Percentiles rank a stretch among this genome's conserved stretches.
Evolutionary conservation across 2,113 vertebrate genomes (phyloP).

Genomic region (Chamaetylas fuelleborni): DNA sequence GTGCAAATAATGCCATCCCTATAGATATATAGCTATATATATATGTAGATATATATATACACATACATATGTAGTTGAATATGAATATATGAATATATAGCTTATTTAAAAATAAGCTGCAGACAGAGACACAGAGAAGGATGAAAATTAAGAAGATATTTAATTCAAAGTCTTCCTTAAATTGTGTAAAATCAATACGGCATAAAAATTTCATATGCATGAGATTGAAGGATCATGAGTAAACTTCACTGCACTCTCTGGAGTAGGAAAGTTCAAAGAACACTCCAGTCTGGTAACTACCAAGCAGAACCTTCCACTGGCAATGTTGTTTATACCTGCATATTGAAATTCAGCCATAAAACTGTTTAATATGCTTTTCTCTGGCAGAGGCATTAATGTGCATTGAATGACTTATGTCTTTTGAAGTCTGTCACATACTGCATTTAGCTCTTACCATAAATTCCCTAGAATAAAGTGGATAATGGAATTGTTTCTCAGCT

Average conservation of each 20-base stretch:
- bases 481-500: neutral
- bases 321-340: neutral
- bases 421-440: neutral
- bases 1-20: neutral
- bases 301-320: neutral
- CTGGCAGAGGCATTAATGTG: neutral
- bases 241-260: neutral
- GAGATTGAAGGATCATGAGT: neutral
- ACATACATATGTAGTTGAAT: neutral
- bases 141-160: neutral
- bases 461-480: constrained; percentile 3
- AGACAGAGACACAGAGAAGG: neutral
- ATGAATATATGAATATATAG: too few relatives aligned
- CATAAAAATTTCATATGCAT: neutral
- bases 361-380: neutral
- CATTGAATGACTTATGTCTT: neutral
- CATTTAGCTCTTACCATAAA: constrained; percentile 32
- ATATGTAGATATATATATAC: too few relatives aligned
- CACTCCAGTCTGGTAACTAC: neutral
- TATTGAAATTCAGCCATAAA: neutral
- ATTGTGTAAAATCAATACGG: neutral
- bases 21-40: neutral
- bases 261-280: neutral
- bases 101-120: neutral
- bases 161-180: neutral